Percentiles rank a stretch among this genome's conserved stretches.
phyloP scores from a whole-genome alignment of 2,113 vertebrate genomes.

The Thoracochromis brauschi region DNA sequence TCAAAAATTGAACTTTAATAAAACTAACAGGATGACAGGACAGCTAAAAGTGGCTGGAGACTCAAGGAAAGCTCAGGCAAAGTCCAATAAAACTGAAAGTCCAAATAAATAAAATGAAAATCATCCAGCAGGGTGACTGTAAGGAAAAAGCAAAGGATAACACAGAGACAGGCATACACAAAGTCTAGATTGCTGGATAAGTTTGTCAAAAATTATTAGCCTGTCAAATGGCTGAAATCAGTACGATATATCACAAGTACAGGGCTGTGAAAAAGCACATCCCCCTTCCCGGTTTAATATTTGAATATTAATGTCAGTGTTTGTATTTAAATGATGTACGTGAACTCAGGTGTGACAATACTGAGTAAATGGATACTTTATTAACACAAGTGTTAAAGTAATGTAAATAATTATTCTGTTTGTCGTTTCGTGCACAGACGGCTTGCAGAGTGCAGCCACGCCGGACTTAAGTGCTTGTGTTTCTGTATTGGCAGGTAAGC shows the following conservation, averaged over 20 bases:
- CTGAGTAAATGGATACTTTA: neutral
- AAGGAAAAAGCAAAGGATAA: neutral
- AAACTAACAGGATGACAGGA: neutral
- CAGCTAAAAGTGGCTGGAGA: neutral
- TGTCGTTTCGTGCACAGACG: neutral
- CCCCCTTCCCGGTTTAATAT: neutral
- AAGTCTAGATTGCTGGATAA: neutral
- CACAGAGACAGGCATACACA: neutral
- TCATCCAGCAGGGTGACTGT: neutral
- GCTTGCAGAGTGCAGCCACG: fast-evolving
- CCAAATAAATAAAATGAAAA: neutral
- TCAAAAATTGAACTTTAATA: neutral
- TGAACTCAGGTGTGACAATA: neutral
- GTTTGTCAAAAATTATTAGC: neutral
- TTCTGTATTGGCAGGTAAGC: neutral
- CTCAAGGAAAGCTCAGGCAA: neutral
- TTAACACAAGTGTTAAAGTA: neutral
- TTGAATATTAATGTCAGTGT: neutral
- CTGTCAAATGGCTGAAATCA: fast-evolving
- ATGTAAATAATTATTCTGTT: neutral
- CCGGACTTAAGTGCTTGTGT: neutral
- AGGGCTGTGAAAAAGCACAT: neutral
- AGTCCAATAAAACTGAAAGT: neutral
- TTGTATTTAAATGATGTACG: neutral
- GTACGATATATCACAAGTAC: neutral